Evolutionary conservation across 2,888 invertebrate species (phyloP), one percentile per base, ranked within the genome.

Genomic region (Nemoura dubitans): DNA sequence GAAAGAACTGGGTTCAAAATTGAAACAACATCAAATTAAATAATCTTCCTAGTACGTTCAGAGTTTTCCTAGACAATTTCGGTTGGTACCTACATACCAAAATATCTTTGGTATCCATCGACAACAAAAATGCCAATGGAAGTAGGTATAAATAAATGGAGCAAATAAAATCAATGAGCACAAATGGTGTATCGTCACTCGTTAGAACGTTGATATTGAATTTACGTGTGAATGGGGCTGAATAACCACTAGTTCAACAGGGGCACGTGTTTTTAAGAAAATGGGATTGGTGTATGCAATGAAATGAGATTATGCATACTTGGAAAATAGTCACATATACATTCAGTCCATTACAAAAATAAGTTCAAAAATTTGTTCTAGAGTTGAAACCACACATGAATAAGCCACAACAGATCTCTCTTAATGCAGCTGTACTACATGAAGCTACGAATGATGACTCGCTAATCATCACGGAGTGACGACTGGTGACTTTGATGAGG

Each of bases 1-100:
- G 78, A 78, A 78, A 78, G 78, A 78, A 78, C 27, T 77, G 77
- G 77, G 77, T 77, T n/a, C 26, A 77, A 7, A 7, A 77, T 14
- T 14, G 25, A 16, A 77, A 77, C 26, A 59, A 14, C 59, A 59
- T 59, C 59, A 59, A n/a, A 14, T 59, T 59, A 59, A 16, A 10
- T 59, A 59, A 59, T 14, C 10, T 59, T 14, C 59, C 59, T 14
- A 59, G 59, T n/a, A n/a, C n/a, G n/a, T n/a, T n/a, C n/a, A 36
- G 36, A 36, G 3, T 36, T 36, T 36, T 36, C 36, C 36, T 3
- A 36, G 36, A 36, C 36, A 3, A 6, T 36, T 3, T 10, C 36
- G 36, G 36, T 36, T n/a, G n/a, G n/a, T n/a, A n/a, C n/a, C n/a
- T n/a, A 36, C 36, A 36, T 36, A 36, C 36, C 36, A 36, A 36